These are phyloP conservation scores for Callipepla squamata DNA, from an alignment of 2,113 vertebrate genomes.

Conservation along the genomic window DNA sequence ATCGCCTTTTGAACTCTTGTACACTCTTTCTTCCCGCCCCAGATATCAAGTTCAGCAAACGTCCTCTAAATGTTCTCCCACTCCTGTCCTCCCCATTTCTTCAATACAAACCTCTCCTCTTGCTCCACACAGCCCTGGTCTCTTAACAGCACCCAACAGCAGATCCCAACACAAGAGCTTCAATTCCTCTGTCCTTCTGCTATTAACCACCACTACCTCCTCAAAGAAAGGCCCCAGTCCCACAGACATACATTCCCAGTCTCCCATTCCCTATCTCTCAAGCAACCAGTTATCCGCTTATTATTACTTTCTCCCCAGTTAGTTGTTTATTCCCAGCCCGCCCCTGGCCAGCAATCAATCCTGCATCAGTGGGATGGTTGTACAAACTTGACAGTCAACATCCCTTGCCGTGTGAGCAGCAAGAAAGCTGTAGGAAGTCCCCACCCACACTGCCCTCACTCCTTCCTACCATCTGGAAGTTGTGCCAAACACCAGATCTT, in stretches of 20 bases:
- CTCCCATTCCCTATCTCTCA: not conserved
- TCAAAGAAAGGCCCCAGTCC: not conserved
- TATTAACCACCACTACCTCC: rapidly evolving
- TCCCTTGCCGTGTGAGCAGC: not conserved
- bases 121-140: not conserved
- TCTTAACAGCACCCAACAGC: not conserved
- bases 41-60: not conserved
- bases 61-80: not conserved
- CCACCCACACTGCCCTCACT: not conserved
- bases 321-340: not conserved
- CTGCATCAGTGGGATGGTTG: not conserved
- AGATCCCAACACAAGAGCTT: not conserved
- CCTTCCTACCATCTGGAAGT: not conserved
- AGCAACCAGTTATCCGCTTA: not conserved
- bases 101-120: not conserved
- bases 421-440: not conserved
- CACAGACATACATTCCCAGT: not conserved
- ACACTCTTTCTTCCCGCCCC: not conserved
- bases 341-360: not conserved
- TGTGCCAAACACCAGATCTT: not conserved
- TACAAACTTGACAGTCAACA: not conserved
- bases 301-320: not conserved
- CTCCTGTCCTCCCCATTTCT: not conserved
- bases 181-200: not conserved
- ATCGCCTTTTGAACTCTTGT: not conserved